These are phyloP conservation scores for Busseola fusca DNA, from an alignment of 2,888 invertebrate genomes.

Conservation along the genomic window DNA sequence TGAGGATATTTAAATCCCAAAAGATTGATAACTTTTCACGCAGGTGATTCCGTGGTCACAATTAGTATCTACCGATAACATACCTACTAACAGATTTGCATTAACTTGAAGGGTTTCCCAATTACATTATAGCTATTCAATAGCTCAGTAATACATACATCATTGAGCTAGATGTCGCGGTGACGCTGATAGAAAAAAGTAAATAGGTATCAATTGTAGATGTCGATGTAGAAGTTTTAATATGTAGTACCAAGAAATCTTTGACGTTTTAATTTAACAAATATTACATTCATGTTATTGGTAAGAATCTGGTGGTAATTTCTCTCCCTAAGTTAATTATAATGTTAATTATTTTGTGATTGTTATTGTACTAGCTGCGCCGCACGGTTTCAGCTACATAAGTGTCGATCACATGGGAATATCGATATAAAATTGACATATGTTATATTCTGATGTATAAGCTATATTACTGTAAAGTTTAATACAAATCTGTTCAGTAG, in stretches of 20 bases:
- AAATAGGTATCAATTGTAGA: no score
- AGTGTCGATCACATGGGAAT: no score
- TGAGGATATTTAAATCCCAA: not conserved
- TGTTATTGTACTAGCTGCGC: no score
- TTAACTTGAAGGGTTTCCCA: conserved; percentile 21
- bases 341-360: not conserved
- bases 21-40: not conserved
- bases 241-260: not conserved
- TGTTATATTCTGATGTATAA: no score
- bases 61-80: not conserved
- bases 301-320: not conserved
- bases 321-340: not conserved
- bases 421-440: no score
- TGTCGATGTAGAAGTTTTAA: no score
- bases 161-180: not conserved
- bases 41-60: not conserved
- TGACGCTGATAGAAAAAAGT: not conserved
- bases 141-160: not conserved
- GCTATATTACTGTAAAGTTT: no score
- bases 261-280: no score
- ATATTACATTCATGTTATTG: not conserved
- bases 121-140: conserved; percentile 6
- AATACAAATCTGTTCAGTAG: no score
- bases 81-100: not conserved
- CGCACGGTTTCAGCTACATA: no score